Conservation (phyloP, 2,797 vertebrate genomes). For the Onychomys arenicola region DNA sequence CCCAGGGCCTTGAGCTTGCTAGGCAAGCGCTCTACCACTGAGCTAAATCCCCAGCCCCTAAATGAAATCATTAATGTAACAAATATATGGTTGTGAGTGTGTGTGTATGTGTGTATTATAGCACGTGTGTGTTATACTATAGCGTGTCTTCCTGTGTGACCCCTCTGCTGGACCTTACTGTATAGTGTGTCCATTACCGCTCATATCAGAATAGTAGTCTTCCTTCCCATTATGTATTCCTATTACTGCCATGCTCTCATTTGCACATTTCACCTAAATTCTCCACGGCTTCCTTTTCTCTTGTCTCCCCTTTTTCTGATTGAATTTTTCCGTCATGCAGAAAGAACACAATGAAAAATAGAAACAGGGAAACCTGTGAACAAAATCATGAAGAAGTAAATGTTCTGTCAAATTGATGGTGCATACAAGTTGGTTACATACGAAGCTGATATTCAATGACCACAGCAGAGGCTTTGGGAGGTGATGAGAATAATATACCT, state of each 20-base stretch:
- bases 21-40: too few relatives aligned
- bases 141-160: background rate
- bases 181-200: background rate
- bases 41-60: too few relatives aligned
- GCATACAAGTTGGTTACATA: conserved; percentile 38
- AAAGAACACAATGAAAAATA: background rate
- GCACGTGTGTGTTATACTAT: background rate
- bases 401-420: background rate
- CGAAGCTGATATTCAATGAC: conserved; percentile 37
- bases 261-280: conserved; percentile 8
- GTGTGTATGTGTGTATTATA: background rate
- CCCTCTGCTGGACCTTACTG: background rate
- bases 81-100: background rate
- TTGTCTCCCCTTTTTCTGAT: background rate
- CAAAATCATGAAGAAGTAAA: background rate
- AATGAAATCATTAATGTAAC: background rate
- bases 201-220: background rate
- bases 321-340: background rate
- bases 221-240: background rate
- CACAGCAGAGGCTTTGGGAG: conserved; percentile 45
- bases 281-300: background rate
- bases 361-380: conserved; percentile 8
- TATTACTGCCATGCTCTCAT: background rate
- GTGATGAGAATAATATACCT: conserved; percentile 69
- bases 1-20: too few relatives aligned